Evolutionary conservation across 2,113 vertebrate species (phyloP).

Genomic region (Myiopsitta monachus): DNA sequence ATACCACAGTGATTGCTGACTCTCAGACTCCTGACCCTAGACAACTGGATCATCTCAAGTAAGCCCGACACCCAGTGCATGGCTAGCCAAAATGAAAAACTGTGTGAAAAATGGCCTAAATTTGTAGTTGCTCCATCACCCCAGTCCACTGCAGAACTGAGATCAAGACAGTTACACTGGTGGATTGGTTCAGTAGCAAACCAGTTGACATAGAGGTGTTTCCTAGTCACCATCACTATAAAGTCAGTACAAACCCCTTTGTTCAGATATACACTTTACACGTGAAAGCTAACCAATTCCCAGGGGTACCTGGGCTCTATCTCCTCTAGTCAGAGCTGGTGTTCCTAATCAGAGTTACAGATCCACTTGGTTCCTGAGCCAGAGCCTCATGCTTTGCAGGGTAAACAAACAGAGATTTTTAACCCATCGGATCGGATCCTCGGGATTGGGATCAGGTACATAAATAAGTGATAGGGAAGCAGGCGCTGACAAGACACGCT

Average conservation of each 20-base stretch:
- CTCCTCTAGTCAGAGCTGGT: too few relatives aligned
- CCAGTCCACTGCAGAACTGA: background rate
- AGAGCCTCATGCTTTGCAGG: rapidly evolving
- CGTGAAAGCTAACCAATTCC: rapidly evolving
- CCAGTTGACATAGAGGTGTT: rapidly evolving
- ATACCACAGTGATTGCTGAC: background rate
- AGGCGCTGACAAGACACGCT: rapidly evolving
- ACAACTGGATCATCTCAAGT: background rate
- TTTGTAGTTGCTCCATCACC: background rate
- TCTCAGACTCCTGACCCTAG: background rate
- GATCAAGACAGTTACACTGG: background rate
- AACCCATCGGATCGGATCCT: rapidly evolving
- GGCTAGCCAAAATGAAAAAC: background rate
- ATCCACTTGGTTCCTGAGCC: background rate
- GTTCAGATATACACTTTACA: rapidly evolving
- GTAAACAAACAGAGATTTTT: rapidly evolving
- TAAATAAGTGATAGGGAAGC: rapidly evolving
- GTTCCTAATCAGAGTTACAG: rapidly evolving
- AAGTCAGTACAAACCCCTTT: background rate
- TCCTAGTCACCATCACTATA: background rate
- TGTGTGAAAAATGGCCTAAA: rapidly evolving
- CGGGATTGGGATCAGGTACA: rapidly evolving
- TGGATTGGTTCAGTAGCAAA: background rate
- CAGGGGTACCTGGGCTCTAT: rapidly evolving
- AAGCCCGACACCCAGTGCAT: background rate